Evolutionary conservation across 2,113 vertebrate species (phyloP).

Genomic region (Fulmarus glacialis): DNA sequence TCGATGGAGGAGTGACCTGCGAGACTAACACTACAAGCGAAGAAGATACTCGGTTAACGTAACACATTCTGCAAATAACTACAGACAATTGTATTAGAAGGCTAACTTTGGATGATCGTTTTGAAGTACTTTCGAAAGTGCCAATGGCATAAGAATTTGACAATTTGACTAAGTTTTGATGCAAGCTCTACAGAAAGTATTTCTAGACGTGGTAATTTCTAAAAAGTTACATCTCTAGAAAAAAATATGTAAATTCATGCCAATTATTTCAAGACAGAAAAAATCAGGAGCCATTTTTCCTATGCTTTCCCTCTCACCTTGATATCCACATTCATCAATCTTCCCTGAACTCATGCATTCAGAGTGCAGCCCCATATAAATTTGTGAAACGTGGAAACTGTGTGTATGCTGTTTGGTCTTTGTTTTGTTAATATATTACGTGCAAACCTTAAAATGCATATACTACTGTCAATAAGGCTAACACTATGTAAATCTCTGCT

Average conservation of each 20-base stretch:
- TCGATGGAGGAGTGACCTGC: neutral
- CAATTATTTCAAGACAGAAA: neutral
- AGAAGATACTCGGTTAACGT: accelerated
- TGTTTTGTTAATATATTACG: neutral
- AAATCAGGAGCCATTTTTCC: neutral
- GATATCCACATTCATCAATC: neutral
- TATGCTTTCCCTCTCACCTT: neutral
- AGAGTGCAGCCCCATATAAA: neutral
- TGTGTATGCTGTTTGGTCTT: neutral
- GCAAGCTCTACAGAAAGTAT: neutral
- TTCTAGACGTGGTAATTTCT: neutral
- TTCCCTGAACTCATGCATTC: neutral
- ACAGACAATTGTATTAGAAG: neutral
- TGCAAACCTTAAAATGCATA: neutral
- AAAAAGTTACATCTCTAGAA: neutral
- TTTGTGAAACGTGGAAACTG: neutral
- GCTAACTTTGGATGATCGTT: neutral
- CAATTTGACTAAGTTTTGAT: neutral
- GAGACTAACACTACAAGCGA: neutral
- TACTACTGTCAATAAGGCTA: neutral
- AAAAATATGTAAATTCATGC: neutral
- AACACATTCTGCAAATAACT: neutral
- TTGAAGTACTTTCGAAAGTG: neutral
- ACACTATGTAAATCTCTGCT: neutral
- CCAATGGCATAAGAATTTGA: neutral